Percentiles rank a stretch among this genome's conserved stretches.
These are phyloP conservation scores for Psittacula derbiana DNA, from an alignment of 2,797 vertebrate genomes.

Conservation along the genomic window DNA sequence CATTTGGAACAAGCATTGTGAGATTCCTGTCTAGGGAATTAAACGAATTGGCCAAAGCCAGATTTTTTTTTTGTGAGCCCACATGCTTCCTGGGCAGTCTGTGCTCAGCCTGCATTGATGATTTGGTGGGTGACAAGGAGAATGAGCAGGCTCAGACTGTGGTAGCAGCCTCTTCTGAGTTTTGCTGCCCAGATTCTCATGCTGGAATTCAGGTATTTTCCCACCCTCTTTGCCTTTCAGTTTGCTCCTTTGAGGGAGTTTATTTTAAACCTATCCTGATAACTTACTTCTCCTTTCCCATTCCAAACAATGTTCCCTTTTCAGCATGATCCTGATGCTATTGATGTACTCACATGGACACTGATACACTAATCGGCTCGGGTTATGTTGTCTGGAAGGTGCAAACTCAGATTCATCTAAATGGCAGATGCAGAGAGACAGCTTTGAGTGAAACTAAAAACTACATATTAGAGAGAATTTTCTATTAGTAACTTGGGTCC, in stretches of 20 bases:
- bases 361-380: background rate
- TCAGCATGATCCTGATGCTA: background rate
- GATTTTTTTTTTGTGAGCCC: background rate
- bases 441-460: background rate
- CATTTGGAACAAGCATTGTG: background rate
- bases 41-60: background rate
- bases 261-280: background rate
- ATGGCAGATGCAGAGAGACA: background rate
- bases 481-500: background rate
- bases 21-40: conserved; percentile 53
- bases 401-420: background rate
- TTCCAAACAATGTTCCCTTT: background rate
- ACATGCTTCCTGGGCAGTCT: conserved; percentile 10
- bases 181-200: background rate
- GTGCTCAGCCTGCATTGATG: background rate
- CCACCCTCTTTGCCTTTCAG: background rate
- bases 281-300: background rate
- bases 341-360: background rate
- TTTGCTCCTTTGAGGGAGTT: background rate
- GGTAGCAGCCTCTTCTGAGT: background rate
- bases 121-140: background rate
- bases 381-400: background rate
- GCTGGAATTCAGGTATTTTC: background rate
- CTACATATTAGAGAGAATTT: background rate
- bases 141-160: background rate